Conservation (phyloP, 35 echinoderm and acorn worm genomes). For the Acanthaster planci region DNA sequence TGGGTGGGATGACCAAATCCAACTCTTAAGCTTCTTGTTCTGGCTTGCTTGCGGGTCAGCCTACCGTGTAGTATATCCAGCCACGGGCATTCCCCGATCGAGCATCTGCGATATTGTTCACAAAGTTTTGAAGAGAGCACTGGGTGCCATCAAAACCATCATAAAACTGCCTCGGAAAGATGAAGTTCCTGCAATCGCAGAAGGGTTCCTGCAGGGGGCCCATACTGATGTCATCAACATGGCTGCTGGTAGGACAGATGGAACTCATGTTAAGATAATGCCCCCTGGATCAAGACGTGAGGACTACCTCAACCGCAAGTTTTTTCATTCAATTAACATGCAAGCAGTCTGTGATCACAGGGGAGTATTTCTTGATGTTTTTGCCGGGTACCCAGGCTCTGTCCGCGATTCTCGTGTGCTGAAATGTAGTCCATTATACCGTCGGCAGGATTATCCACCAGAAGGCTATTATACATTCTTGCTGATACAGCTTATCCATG, state of each 20-base stretch:
- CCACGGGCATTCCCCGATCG: neutral
- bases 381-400: slow-evolving; percentile 13
- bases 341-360: slow-evolving; percentile 15
- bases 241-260: slow-evolving; percentile 17
- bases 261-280: neutral
- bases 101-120: neutral
- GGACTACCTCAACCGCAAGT: neutral
- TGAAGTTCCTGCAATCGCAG: neutral
- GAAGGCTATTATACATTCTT: neutral
- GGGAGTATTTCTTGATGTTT: neutral
- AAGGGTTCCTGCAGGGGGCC: neutral
- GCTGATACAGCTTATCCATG: slow-evolving; percentile 1
- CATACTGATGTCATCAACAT: neutral
- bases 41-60: neutral
- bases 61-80: neutral
- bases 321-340: neutral
- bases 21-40: neutral
- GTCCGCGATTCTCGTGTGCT: neutral
- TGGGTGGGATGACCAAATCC: neutral
- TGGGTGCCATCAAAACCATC: neutral
- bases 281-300: neutral
- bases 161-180: neutral
- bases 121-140: neutral
- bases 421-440: neutral
- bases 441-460: neutral